Evolutionary conservation across 2,888 invertebrate genomes (phyloP), one percentile per base, ranked within the genome.

Genomic region (Athripsodes cinereus): DNA sequence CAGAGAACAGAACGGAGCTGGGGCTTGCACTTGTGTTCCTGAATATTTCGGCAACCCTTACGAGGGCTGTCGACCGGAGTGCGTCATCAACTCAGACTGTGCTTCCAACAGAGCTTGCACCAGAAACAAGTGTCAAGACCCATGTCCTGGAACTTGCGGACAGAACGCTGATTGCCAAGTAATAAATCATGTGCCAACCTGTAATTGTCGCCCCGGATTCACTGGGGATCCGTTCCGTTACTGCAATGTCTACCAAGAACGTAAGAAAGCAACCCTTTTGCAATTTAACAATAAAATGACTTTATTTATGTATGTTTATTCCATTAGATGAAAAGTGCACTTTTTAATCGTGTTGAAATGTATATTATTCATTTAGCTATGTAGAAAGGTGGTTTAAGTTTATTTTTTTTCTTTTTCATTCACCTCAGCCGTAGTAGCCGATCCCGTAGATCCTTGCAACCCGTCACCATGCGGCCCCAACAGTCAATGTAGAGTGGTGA

Each of bases 171-270:
- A 83, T 61, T 91, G 91, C 69, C 80, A 82, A 66, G 88, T 90
- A 10, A 78, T 86, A 31, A 87, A 87, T 68, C 90, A 91, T 70
- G 79, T 84, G 61, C 88, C 90, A n/a, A 81, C 81, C 60, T 90
- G 90, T 69, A 80, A 78, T 53, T 90, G 90, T 67, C 76, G 78
- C 2, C 76, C 78, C 40, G 85, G 86, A 60, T 83, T 84, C 68
- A 79, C 81, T 62, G 90, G 89, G 21, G 83, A 89, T 74, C 87
- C 89, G 8, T 87, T 86, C 69, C 78, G 74, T 65, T 76, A 81
- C 62, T 90, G 90, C 69, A 72, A 74, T 57, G 67, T 68, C 40
- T 62, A 63, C 59, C 66, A 64, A 53, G 64, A 79, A 72, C 74
- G 85, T 87, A 82, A 81, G 81, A n/a, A n/a, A n/a, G n/a, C n/a